Base-by-base conservation (phyloP, 2,113 vertebrate genomes). In the Tamias sibiricus region DNA sequence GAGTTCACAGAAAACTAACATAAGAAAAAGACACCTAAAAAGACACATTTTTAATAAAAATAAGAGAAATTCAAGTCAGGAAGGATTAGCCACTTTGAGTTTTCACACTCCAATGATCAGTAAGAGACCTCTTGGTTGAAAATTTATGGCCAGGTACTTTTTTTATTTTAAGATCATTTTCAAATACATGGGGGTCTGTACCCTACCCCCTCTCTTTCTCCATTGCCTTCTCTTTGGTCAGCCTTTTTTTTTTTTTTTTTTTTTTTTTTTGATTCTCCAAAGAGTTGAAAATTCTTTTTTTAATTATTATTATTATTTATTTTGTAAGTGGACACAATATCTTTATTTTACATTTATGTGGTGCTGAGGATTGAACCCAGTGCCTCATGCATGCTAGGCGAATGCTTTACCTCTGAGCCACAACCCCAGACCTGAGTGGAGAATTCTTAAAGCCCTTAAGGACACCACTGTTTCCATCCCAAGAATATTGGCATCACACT, bases 101-200 rank as follows among this genome's bases (percentile, higher is more conserved):
- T 68, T 94, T 17, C 20, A 10, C 9, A 90, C 28, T 10, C 9
- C 22, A 37, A 75, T 24, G 44, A 87, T 80, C 8, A 95, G 28
- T 42, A 81, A 95, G 42, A 30, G 12, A 59, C 2, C 1, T 87
- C 77, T 75, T 66, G 7, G 20, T 47, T 79, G 49, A 91, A 95
- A 94, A 40, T 28, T 89, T 79, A 52, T 64, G 66, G 42, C 1
- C 54, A 88, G 12, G 4, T 68, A 19, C 8, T 24, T 54, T 86
- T 81, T 49, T 77, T 79, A 47, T 79, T 86, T 93, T 83, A 75
- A 54, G 79, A 64, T 59, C 64, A 22, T 81, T 74, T 93, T 94
- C 17, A 71, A 91, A 76, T 47, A 37, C 30, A 86, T 4, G 28
- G 32, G 12, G 13, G 5, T 47, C 44, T 16, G 49, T 52, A 13